Conservation (phyloP, 2,113 vertebrate species). For the Platysternon megacephalum region DNA sequence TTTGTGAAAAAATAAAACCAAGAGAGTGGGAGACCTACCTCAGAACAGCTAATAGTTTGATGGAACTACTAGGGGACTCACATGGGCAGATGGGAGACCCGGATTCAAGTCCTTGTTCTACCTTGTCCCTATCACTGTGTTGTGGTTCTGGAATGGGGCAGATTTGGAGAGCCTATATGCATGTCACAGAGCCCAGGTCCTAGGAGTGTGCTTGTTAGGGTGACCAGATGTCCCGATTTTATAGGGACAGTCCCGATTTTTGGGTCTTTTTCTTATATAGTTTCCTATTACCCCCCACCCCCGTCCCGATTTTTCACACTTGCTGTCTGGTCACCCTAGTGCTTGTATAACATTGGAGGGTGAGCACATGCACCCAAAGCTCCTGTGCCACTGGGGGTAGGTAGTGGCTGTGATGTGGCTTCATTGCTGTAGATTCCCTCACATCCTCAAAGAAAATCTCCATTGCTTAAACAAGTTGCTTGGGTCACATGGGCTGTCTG, state of each 20-base stretch:
- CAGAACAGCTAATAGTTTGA: neutral
- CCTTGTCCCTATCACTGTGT: too few relatives aligned
- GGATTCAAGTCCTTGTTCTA: too few relatives aligned
- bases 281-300: too few relatives aligned
- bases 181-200: neutral
- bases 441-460: neutral
- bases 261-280: too few relatives aligned
- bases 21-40: neutral
- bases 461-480: neutral
- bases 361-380: accelerated
- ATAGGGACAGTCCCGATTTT: too few relatives aligned
- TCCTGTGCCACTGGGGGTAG: neutral
- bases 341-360: neutral
- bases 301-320: too few relatives aligned
- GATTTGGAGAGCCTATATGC: accelerated
- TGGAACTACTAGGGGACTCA: too few relatives aligned
- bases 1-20: too few relatives aligned
- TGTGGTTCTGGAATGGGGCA: accelerated
- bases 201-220: neutral
- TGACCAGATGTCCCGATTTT: too few relatives aligned
- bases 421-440: neutral
- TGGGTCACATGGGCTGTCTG: accelerated
- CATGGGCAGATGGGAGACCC: too few relatives aligned
- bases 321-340: too few relatives aligned
- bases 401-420: neutral